Evolutionary conservation across 2,113 vertebrate genomes (phyloP), one percentile per base, ranked within the genome.

Genomic region (Chionodraco myersi): DNA sequence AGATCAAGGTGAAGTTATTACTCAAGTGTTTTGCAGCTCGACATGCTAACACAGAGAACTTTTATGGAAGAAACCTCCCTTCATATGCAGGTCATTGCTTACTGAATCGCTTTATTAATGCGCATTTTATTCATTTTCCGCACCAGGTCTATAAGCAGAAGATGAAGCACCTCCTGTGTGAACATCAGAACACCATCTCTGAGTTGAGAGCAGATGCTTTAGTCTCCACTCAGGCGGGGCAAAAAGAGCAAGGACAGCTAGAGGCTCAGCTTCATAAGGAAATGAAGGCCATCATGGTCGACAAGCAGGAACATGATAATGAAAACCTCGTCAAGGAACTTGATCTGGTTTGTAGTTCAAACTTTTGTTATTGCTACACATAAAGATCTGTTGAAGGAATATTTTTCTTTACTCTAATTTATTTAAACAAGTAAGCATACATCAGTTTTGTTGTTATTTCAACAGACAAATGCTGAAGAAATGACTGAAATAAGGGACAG

Each of bases 161-260:
- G 82, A 96, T 99, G 83, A 99, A 99, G 88, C 97, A 99, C 86
- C 85, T 99, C 41, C 67, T 99, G 41, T 96, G 96, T 0, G 97
- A 99, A 86, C 97, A 99, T 54, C 96, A 98, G 92, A 97, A 97
- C 81, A 96, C 89, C 45, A 87, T 97, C 10, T 94, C 94, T 0
- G 97, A 98, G 86, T 75, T 97, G 89, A 96, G 95, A 85, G 91
- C 89, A 0, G 95, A 96, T 49, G 88, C 91, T 21, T 75, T 94
- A 0, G 86, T 95, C 3, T 85, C 91, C 21, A 75, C 91, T 87
- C 96, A 93, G 67, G 78, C 86, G 68, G 88, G 94, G 2, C 95
- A 97, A 84, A 94, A 94, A 56, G 94, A 97, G 47, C 96, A 98
- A 56, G 78, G 88, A 45, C 59, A 80, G 0, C 84, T 97, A 84